Percentiles rank a stretch among this genome's conserved stretches.
These are phyloP conservation scores for Aquatica leii DNA, from an alignment of 2,888 invertebrate species.

Conservation along the genomic window DNA sequence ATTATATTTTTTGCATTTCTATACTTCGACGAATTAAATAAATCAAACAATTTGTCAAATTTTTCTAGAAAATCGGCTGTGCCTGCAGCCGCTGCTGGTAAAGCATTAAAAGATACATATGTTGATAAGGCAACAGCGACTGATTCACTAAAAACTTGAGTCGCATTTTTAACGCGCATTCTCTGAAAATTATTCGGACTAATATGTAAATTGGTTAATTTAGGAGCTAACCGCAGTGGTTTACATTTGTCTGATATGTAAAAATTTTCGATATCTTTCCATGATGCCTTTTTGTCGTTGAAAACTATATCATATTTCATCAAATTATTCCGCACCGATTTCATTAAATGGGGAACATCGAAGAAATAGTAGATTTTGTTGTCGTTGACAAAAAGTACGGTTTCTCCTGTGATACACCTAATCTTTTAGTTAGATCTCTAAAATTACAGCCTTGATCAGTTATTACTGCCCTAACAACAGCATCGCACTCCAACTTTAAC, in stretches of 20 bases:
- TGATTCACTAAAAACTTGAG: slow-evolving; percentile 5
- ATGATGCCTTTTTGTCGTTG: slow-evolving; percentile 14
- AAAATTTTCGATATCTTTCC: slow-evolving; percentile 11
- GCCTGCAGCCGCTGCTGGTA: too few species aligned
- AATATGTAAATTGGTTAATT: too few species aligned
- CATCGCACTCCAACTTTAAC: neutral
- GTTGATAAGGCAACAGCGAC: too few species aligned
- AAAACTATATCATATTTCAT: neutral
- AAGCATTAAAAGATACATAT: too few species aligned
- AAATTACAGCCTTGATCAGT: slow-evolving; percentile 28
- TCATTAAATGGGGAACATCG: slow-evolving; percentile 31
- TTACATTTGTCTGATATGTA: slow-evolving; percentile 25
- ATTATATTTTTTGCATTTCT: slow-evolving; percentile 2
- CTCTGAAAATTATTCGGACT: too few species aligned
- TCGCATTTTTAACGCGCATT: neutral
- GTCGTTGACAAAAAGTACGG: slow-evolving; percentile 23
- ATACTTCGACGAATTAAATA: neutral
- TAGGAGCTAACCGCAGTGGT: too few species aligned
- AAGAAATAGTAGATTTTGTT: slow-evolving; percentile 30
- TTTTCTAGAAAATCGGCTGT: too few species aligned
- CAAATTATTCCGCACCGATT: too few species aligned
- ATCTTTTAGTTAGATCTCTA: slow-evolving; percentile 10
- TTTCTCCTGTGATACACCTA: slow-evolving; percentile 19
- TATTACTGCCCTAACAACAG: slow-evolving; percentile 11
- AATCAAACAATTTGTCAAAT: too few species aligned